phyloP scores from a whole-genome alignment of 1,140 invertebrate genomes.

The Proctacanthus coquilletti region DNA sequence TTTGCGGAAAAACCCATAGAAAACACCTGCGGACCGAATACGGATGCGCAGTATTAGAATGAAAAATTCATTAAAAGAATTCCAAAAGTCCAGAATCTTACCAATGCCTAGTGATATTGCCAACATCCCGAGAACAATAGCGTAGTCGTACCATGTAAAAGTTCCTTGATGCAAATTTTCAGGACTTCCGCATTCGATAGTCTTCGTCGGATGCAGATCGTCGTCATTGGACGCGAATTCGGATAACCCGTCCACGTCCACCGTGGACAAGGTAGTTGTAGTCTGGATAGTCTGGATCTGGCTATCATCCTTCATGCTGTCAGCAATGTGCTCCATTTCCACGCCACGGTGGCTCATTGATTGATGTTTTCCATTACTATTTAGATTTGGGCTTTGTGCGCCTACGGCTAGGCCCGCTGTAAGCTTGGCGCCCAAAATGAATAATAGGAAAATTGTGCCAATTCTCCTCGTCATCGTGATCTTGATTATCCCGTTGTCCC shows the following conservation, averaged over 20 bases:
- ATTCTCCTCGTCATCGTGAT: neutral
- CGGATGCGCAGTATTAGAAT: neutral
- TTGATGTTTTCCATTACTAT: neutral
- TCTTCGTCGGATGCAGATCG: neutral
- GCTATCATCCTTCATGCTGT: neutral
- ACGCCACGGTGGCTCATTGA: constrained; percentile 13
- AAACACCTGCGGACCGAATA: constrained; percentile 36
- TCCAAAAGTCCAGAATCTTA: neutral
- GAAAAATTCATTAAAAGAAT: neutral
- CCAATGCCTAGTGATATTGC: constrained; percentile 47
- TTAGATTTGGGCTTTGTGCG: neutral
- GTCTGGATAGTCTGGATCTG: neutral
- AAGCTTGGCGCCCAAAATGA: neutral
- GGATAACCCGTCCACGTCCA: constrained; percentile 10
- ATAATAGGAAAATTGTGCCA: neutral
- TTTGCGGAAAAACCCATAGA: constrained; percentile 57
- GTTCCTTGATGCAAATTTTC: constrained; percentile 16
- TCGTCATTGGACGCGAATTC: neutral
- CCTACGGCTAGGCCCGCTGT: neutral
- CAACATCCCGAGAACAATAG: constrained; percentile 46
- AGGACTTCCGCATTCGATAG: constrained; percentile 17
- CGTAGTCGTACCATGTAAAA: constrained; percentile 38
- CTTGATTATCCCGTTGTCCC: neutral
- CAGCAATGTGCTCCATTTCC: constrained; percentile 8
- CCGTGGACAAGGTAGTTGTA: neutral